These are phyloP conservation scores for Aurelia aurita complex sp. Pacific DNA, from an alignment of 30 jellyfish, hydroid and myxozoan species.

Conservation along the genomic window DNA sequence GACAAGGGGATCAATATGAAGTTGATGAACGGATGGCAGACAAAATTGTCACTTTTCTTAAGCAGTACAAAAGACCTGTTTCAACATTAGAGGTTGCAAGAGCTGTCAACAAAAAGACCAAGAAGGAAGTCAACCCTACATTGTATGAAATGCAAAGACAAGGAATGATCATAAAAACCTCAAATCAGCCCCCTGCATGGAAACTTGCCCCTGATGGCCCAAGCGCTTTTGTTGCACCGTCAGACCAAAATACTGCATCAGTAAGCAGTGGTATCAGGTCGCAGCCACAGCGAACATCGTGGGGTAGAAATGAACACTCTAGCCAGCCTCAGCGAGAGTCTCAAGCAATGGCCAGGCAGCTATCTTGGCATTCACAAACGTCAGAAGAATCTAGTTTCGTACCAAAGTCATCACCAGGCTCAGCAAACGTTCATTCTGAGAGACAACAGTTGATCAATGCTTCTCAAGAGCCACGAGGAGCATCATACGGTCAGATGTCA, in stretches of 20 bases:
- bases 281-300: neutral
- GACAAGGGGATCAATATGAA: neutral
- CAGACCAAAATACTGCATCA: neutral
- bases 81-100: slow-evolving; percentile 80
- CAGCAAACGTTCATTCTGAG: neutral
- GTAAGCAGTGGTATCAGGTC: neutral
- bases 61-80: slow-evolving; percentile 68
- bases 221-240: neutral
- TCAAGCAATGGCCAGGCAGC: slow-evolving; percentile 21
- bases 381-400: neutral
- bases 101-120: slow-evolving; percentile 34
- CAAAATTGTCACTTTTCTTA: slow-evolving; percentile 35
- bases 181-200: slow-evolving; percentile 77
- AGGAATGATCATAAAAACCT: slow-evolving; percentile 52
- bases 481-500: neutral
- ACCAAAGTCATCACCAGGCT: neutral
- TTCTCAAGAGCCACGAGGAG: neutral
- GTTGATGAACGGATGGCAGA: slow-evolving; percentile 32
- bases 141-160: slow-evolving; percentile 65
- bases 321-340: neutral
- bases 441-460: neutral
- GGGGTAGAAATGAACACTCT: neutral
- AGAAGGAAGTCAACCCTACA: slow-evolving; percentile 55
- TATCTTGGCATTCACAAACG: slow-evolving; percentile 16
- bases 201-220: slow-evolving; percentile 28